Evolutionary conservation across 2,888 invertebrate species (phyloP).

Genomic region (Smittia aterrima): DNA sequence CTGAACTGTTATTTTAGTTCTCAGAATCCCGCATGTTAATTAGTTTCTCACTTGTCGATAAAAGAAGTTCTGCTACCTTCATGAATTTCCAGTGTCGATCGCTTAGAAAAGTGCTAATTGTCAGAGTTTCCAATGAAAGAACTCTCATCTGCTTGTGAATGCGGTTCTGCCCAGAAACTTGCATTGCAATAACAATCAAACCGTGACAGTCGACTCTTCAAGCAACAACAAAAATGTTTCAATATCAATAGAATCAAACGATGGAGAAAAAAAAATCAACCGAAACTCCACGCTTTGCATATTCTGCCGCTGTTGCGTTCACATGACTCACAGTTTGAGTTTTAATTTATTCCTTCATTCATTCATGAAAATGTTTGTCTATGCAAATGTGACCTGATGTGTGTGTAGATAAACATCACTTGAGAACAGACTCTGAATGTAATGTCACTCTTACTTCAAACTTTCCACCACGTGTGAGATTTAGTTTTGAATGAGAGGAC

Average conservation of each 20-base stretch:
- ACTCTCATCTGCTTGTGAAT: no score
- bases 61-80: no score
- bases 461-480: background rate
- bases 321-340: background rate
- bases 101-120: no score
- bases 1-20: no score
- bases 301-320: background rate
- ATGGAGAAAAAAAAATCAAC: background rate
- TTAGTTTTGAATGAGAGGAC: background rate
- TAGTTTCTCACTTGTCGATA: no score
- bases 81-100: no score
- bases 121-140: no score
- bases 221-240: no score
- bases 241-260: no score
- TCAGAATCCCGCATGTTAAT: no score
- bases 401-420: background rate
- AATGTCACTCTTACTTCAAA: background rate
- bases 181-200: background rate
- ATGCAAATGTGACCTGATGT: background rate
- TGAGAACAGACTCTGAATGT: background rate
- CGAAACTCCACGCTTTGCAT: background rate
- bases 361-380: constrained; percentile 3
- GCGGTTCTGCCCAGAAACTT: no score
- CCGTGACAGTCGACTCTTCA: background rate
- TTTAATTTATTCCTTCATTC: background rate